Evolutionary conservation across 2,113 vertebrate genomes (phyloP).

Genomic region (Equus quagga): DNA sequence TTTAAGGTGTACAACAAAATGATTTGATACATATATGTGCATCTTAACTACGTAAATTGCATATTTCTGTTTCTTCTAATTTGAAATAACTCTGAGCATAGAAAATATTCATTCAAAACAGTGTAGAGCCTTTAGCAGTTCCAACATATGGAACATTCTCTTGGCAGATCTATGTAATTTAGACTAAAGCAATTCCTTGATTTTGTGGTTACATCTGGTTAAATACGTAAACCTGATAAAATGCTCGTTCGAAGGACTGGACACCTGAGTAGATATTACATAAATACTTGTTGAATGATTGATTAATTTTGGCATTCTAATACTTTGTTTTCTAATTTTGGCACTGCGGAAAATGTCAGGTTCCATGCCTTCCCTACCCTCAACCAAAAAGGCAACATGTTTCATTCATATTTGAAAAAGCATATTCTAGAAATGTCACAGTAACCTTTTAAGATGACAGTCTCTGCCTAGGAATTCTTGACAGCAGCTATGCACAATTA

Average conservation of each 20-base stretch:
- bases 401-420: slow-evolving; percentile 84
- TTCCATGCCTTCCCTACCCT: slow-evolving; percentile 75
- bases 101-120: background rate
- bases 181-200: slow-evolving; percentile 30
- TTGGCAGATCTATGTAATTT: background rate
- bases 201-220: slow-evolving; percentile 21
- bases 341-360: slow-evolving; percentile 80
- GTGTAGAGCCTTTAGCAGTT: background rate
- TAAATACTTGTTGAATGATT: slow-evolving; percentile 68
- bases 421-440: slow-evolving; percentile 85
- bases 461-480: slow-evolving; percentile 80
- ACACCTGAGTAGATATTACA: slow-evolving; percentile 41
- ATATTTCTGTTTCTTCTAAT: background rate
- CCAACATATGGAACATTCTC: background rate
- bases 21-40: background rate
- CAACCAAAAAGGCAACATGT: slow-evolving; percentile 79
- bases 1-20: background rate
- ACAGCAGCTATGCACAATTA: slow-evolving; percentile 80
- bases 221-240: slow-evolving; percentile 42
- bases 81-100: background rate
- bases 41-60: background rate
- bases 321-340: slow-evolving; percentile 83
- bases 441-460: slow-evolving; percentile 86
- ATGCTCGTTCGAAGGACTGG: background rate
- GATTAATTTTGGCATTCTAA: slow-evolving; percentile 80